Evolutionary conservation across 2,797 vertebrate species (phyloP).

Genomic region (Molothrus aeneus): DNA sequence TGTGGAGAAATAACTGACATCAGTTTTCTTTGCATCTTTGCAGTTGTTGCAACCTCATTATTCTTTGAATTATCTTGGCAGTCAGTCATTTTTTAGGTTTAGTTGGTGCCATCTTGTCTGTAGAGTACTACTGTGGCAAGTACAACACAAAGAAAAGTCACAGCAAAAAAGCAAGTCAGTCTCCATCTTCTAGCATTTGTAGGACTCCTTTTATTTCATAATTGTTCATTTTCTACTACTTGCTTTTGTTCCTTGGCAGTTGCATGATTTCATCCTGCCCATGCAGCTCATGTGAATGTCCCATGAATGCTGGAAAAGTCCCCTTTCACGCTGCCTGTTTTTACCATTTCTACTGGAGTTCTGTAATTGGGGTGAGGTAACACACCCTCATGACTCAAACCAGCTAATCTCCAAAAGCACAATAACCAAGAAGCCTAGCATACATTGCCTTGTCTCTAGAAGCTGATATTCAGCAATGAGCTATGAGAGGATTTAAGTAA

Average conservation of each 20-base stretch:
- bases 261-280: constrained; percentile 60
- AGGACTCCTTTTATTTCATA: constrained; percentile 48
- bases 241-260: constrained; percentile 55
- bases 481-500: constrained; percentile 48
- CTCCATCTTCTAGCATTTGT: constrained; percentile 4
- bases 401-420: constrained; percentile 53
- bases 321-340: constrained; percentile 42
- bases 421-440: constrained; percentile 9
- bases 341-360: constrained; percentile 43
- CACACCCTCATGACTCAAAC: constrained; percentile 57
- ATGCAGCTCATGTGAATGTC: constrained; percentile 61
- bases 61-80: constrained; percentile 71
- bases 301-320: constrained; percentile 46
- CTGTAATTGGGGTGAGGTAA: constrained; percentile 60
- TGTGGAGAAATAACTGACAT: constrained; percentile 57
- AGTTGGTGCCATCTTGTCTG: constrained; percentile 74
- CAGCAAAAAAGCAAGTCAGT: constrained; percentile 12
- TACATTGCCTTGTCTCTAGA: constrained; percentile 20
- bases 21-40: constrained; percentile 50
- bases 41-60: constrained; percentile 67
- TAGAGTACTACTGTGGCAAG: constrained; percentile 34
- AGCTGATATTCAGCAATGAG: constrained; percentile 41
- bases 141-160: constrained; percentile 60
- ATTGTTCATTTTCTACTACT: constrained; percentile 46
- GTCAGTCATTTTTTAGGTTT: constrained; percentile 47